phyloP scores from a whole-genome alignment of 2,113 vertebrate species.

The Dryoscopus gambensis region DNA sequence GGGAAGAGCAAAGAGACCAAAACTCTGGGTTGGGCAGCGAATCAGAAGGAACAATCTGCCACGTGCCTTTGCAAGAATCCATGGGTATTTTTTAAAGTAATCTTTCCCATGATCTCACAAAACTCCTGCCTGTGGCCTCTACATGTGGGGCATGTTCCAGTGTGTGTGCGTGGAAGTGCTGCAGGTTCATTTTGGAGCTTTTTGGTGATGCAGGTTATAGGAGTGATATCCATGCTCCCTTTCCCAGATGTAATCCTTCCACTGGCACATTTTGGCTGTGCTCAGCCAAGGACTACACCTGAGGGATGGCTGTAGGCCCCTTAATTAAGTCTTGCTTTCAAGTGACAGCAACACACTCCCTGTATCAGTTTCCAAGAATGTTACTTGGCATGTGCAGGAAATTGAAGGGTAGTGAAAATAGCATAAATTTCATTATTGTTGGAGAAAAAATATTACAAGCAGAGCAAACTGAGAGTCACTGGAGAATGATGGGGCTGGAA shows the following conservation, averaged over 20 bases:
- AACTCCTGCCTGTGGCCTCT: neutral
- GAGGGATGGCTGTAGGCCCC: neutral
- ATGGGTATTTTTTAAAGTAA: accelerated
- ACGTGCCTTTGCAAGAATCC: neutral
- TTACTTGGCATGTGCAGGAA: neutral
- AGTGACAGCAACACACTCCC: neutral
- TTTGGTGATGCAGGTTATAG: neutral
- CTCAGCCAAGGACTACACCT: neutral
- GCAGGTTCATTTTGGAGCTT: neutral
- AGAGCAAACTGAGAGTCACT: neutral
- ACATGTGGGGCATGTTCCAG: accelerated
- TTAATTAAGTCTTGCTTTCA: neutral
- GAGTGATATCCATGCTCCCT: neutral
- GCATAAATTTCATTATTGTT: neutral
- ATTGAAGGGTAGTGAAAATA: neutral
- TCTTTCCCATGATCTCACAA: neutral
- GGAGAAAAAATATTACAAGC: neutral
- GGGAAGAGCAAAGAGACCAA: neutral
- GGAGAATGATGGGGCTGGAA: neutral
- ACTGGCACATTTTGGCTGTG: neutral
- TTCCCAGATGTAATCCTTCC: neutral
- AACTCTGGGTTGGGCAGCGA: neutral
- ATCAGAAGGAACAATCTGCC: neutral
- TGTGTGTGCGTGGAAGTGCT: neutral
- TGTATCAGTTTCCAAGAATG: neutral